Conservation (phyloP, 2,797 vertebrate genomes). For the Poeciliopsis presidionis region DNA sequence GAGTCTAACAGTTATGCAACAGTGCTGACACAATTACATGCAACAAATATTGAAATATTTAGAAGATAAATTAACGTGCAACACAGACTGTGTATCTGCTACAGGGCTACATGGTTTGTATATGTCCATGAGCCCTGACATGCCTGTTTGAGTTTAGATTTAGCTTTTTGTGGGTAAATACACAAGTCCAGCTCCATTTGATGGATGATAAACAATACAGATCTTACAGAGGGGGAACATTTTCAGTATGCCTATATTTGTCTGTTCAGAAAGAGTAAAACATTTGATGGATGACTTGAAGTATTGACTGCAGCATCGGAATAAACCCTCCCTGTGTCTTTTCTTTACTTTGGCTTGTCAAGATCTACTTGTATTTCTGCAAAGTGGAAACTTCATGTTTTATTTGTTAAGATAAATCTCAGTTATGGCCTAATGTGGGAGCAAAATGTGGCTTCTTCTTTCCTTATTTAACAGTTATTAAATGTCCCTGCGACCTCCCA, state of each 20-base stretch:
- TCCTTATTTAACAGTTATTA: neutral
- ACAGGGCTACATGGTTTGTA: constrained; percentile 12
- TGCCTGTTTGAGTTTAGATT: constrained; percentile 13
- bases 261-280: neutral
- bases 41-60: constrained; percentile 29
- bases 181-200: constrained; percentile 35
- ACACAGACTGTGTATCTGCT: constrained; percentile 1
- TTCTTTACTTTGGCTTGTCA: neutral
- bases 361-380: neutral
- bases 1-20: constrained; percentile 25
- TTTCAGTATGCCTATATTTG: neutral
- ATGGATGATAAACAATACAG: constrained; percentile 51
- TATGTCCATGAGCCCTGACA: constrained; percentile 15
- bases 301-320: constrained; percentile 16
- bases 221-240: neutral
- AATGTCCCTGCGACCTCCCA: neutral
- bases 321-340: neutral
- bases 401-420: neutral
- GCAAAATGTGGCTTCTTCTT: neutral
- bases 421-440: neutral
- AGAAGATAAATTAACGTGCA: neutral
- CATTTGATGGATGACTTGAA: constrained; percentile 6
- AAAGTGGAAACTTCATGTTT: neutral
- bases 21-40: constrained; percentile 15
- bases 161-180: constrained; percentile 18